Conservation (phyloP, 2,113 vertebrate genomes). For the Alexandromys fortis region DNA sequence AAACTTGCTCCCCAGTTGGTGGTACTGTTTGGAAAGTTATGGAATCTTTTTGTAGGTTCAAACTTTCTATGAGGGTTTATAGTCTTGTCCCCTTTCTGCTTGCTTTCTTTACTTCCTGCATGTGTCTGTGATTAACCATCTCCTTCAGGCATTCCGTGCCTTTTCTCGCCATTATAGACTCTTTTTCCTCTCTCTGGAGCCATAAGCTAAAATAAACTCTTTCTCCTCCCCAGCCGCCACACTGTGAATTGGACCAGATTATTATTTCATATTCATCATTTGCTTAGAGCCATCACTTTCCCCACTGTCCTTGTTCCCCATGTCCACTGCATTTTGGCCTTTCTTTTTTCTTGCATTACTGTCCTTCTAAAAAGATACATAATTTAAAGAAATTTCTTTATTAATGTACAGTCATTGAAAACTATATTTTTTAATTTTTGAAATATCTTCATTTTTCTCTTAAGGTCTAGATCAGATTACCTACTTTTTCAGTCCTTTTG, state of each 20-base stretch:
- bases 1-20: neutral
- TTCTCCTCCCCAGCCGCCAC: neutral
- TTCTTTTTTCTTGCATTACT: neutral
- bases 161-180: neutral
- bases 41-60: neutral
- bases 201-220: neutral
- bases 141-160: neutral
- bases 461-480: neutral
- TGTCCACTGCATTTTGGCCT: neutral
- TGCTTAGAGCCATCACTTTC: neutral
- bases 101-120: neutral
- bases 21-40: neutral
- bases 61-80: neutral
- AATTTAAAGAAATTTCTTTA: neutral
- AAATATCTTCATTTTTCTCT: neutral
- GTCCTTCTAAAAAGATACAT: neutral
- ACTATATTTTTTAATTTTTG: neutral
- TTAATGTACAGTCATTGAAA: neutral
- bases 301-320: neutral
- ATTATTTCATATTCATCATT: neutral
- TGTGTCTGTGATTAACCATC: neutral
- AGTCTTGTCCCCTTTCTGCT: neutral
- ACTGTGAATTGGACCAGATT: neutral
- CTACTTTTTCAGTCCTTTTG: slow-evolving; percentile 23
- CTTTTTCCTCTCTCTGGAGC: neutral